A percentile compares a stretch with the other conserved stretches of the same genome.
These are phyloP conservation scores for Drosophila helvetica DNA, from an alignment of 2,888 invertebrate species.

Conservation along the genomic window DNA sequence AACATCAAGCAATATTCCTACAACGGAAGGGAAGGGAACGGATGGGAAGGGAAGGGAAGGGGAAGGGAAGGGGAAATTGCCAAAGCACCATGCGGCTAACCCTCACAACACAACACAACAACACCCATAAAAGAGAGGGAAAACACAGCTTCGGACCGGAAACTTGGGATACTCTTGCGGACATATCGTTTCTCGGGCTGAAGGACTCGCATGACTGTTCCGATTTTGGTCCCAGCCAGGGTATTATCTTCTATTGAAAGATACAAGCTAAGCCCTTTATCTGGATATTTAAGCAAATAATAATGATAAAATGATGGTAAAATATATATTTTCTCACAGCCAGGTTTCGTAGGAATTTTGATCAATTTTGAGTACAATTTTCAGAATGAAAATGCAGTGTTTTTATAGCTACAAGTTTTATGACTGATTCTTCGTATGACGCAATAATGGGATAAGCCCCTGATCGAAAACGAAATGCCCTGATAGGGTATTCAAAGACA, in stretches of 20 bases:
- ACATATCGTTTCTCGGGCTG: not conserved
- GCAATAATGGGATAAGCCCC: not conserved
- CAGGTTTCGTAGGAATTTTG: too few species aligned
- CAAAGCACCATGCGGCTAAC: constrained; percentile 31
- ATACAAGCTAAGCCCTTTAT: not conserved
- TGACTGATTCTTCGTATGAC: not conserved
- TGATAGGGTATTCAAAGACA: constrained; percentile 4
- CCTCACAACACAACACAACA: constrained; percentile 23
- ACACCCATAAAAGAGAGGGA: constrained; percentile 9
- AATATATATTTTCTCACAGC: too few species aligned
- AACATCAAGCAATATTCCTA: constrained; percentile 48
- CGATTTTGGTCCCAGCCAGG: too few species aligned
- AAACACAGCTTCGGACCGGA: not conserved
- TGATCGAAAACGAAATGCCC: not conserved
- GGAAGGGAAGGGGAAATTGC: constrained; percentile 44
- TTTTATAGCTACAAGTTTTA: not conserved
- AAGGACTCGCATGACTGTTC: not conserved
- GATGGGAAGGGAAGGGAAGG: too few species aligned
- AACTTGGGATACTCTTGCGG: not conserved
- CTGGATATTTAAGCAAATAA: not conserved
- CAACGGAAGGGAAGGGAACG: constrained; percentile 20
- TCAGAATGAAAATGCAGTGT: too few species aligned
- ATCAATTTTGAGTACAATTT: too few species aligned
- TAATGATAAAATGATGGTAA: too few species aligned
- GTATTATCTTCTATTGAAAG: not conserved